These are phyloP conservation scores for Lypha dubia DNA, from an alignment of 2,888 invertebrate genomes.

Conservation along the genomic window DNA sequence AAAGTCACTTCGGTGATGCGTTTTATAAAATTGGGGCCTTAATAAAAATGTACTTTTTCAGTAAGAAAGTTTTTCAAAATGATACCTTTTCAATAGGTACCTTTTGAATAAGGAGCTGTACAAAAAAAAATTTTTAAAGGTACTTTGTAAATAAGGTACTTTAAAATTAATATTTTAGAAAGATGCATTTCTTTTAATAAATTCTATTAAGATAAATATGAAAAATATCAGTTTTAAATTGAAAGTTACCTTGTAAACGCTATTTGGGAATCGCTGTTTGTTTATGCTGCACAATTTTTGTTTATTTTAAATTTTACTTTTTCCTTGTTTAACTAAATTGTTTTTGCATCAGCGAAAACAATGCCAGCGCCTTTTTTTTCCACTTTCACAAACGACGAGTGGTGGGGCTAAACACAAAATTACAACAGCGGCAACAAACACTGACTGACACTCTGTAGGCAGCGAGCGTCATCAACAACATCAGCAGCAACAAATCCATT, in stretches of 20 bases:
- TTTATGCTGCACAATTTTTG: constrained; percentile 20
- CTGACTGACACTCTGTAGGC: constrained; percentile 3
- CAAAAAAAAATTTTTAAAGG: too few species aligned
- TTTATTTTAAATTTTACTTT: constrained; percentile 19
- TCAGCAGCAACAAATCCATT: background rate
- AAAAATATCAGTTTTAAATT: too few species aligned
- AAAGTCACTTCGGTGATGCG: too few species aligned
- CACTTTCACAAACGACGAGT: constrained; percentile 58
- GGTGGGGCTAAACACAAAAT: constrained; percentile 24
- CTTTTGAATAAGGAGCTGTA: background rate
- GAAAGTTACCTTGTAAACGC: too few species aligned
- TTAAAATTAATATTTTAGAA: too few species aligned
- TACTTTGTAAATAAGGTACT: too few species aligned
- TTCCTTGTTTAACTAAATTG: constrained; percentile 35
- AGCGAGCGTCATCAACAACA: constrained; percentile 18
- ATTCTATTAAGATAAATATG: too few species aligned
- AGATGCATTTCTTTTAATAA: too few species aligned
- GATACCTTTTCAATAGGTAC: background rate
- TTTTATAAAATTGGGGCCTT: background rate
- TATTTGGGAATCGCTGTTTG: constrained; percentile 40
- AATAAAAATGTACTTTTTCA: background rate
- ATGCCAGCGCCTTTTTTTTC: constrained; percentile 69
- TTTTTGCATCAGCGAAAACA: constrained; percentile 56
- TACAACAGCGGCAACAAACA: constrained; percentile 28
- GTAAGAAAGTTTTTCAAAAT: background rate